Base-by-base conservation (phyloP, 1,140 invertebrate species). In the Apocrypta bakeri region DNA sequence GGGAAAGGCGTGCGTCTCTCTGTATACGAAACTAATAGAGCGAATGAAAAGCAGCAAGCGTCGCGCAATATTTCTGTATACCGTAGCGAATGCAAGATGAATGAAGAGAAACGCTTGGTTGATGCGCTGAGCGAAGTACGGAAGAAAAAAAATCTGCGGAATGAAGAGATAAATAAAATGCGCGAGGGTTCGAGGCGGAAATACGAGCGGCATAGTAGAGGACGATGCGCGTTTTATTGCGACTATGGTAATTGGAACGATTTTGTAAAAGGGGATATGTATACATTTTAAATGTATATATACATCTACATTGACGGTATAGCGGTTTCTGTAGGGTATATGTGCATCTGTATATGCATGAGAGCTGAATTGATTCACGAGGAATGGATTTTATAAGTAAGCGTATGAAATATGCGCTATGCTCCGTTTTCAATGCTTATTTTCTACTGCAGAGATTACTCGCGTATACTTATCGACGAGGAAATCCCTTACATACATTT, bases 121-220 rank as follows among this genome's bases (percentile, higher is more conserved):
- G 42, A 12, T 21, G 17, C 21, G 33, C 14, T 4, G 14, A 0
- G 48, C 48, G 48, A 21, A 56, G 21, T n/a, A n/a, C n/a, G n/a
- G n/a, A n/a, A n/a, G n/a, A n/a, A n/a, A 21, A 56, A 56, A 56
- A 56, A 56, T 56, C 48, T 56, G 6, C 17, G 48, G 48, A 56
- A 56, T 56, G 48, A 56, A 56, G 48, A 56, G 48, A 56, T 56
- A 56, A 56, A 56, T 56, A 56, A 56, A 56, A 56, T 37, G 48
- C 48, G 21, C 48, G 48, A 56, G 48, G 21, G 17, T 4, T n/a
- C 1, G 48, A 56, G 17, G 6, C 48, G 48, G 48, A 56, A 56
- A 56, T 56, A 21, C 21, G 48, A 56, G 33, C 2, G 33, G 48
- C 4, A 17, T 17, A 4, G 42, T 37, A 9, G 9, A 48, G 42